These are phyloP conservation scores for Apodemia zela DNA, from an alignment of 2,888 invertebrate species.

Conservation along the genomic window DNA sequence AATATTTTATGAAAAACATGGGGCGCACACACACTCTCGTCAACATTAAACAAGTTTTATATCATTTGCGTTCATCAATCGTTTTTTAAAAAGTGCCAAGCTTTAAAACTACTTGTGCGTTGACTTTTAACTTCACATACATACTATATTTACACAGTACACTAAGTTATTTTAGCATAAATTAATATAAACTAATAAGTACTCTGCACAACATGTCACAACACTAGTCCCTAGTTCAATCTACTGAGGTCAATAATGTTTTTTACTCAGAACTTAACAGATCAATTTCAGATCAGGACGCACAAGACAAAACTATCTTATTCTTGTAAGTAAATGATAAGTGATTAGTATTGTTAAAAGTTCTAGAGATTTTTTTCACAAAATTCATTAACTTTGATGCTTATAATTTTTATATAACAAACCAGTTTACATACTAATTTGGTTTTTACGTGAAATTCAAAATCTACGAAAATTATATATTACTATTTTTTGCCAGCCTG, in stretches of 20 bases:
- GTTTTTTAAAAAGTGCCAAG: slow-evolving; percentile 12
- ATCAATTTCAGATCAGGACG: slow-evolving; percentile 23
- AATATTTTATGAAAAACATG: neutral
- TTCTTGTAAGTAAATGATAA: neutral
- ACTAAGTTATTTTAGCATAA: slow-evolving; percentile 70
- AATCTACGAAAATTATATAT: no score
- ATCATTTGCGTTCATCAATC: slow-evolving; percentile 3
- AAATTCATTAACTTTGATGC: no score
- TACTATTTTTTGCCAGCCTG: no score
- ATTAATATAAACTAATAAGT: slow-evolving; percentile 79
- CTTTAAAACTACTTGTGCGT: slow-evolving; percentile 40
- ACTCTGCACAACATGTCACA: slow-evolving; percentile 77
- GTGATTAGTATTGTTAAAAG: no score
- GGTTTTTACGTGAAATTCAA: no score
- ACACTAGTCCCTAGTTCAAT: slow-evolving; percentile 51
- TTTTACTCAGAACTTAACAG: slow-evolving; percentile 27
- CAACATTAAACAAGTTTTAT: slow-evolving; percentile 3
- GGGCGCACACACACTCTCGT: slow-evolving; percentile 10
- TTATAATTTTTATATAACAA: no score
- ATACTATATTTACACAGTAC: slow-evolving; percentile 70
- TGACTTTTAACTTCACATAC: slow-evolving; percentile 41
- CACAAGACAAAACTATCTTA: slow-evolving; percentile 15
- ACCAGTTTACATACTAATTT: no score
- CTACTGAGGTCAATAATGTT: slow-evolving; percentile 52
- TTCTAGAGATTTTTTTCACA: no score